Percentiles rank a stretch among this genome's conserved stretches.
Conservation (phyloP, 2,888 invertebrate genomes). For the Drosophila stalkeri region DNA sequence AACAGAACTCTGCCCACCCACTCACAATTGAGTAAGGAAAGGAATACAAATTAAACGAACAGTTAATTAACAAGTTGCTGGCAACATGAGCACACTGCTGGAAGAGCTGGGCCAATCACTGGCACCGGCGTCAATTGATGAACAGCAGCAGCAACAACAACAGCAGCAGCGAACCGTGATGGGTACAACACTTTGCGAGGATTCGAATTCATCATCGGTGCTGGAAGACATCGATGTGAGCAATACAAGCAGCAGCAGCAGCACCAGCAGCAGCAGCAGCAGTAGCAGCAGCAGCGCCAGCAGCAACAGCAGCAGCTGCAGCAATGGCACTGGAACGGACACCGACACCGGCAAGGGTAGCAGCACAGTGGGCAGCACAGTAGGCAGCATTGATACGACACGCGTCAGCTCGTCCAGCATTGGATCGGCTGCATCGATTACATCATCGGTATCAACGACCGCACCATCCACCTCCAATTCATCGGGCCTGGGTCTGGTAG, state of each 20-base stretch:
- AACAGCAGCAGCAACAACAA: conserved; percentile 29
- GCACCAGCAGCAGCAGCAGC: conserved; percentile 43
- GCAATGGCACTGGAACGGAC: conserved; percentile 59
- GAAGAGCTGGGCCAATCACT: conserved; percentile 54
- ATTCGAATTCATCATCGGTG: conserved; percentile 53
- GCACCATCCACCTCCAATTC: conserved; percentile 52
- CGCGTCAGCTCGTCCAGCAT: conserved; percentile 67
- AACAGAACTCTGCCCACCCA: conserved; percentile 25
- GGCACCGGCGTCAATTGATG: conserved; percentile 36
- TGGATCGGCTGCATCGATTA: conserved; percentile 59
- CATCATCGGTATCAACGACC: conserved; percentile 53
- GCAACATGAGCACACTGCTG: conserved; percentile 51
- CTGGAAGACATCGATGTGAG: conserved; percentile 64
- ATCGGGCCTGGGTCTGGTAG: conserved; percentile 70
- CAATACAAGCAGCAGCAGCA: conserved; percentile 67
- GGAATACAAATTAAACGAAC: conserved; percentile 11
- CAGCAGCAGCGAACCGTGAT: conserved; percentile 26
- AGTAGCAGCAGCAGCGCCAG: conserved; percentile 33
- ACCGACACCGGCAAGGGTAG: conserved; percentile 69
- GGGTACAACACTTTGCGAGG: conserved; percentile 52
- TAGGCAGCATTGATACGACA: conserved; percentile 61
- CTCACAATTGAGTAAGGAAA: neutral
- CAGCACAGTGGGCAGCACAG: conserved; percentile 62
- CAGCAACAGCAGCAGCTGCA: conserved; percentile 51
- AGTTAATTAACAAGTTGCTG: conserved; percentile 16